Evolutionary conservation across 2,797 vertebrate species (phyloP), one percentile per base, ranked within the genome.

Genomic region (Sebastiscus albofasciatus): DNA sequence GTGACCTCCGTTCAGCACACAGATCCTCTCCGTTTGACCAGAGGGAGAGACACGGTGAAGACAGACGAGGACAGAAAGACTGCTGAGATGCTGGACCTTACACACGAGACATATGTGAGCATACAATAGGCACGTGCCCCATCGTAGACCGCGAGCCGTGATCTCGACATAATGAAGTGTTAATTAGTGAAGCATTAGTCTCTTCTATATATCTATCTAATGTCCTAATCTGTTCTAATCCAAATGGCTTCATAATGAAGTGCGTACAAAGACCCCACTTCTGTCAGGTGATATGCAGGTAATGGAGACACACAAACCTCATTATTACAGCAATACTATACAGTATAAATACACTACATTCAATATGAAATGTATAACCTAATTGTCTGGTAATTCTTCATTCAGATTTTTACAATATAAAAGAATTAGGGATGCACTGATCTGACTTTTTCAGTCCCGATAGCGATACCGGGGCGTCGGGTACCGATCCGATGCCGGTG

Each of bases 141-240:
- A 67, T 52, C 27, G 14, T 42, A 68, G 61, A 84, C 77, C 75
- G 72, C 70, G 83, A 66, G 75, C 81, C 79, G 72, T 58, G 56
- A 79, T 80, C 71, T 67, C 27, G 11, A 59, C 61, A 64, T 90
- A 89, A 90, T 82, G 36, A 80, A 65, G 64, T 11, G 24, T 90
- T 93, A 92, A 92, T 92, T 91, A 87, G 85, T 58, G 52, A 80
- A 71, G 67, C 79, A 92, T 92, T 90, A 84, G 80, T 80, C 69
- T 81, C 68, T 67, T 83, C 71, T 78, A 80, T 70, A 81, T 77
- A 86, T 89, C 72, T 87, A 79, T 81, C 80, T 87, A 84, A 89
- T 82, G 72, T 73, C 72, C 78, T 89, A 87, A 92, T 94, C 72
- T 87, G 54, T 85, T 89, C 39, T 90, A 88, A 92, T 92, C 81